phyloP scores from a whole-genome alignment of 2,888 invertebrate species.

The Lasioglossum morio region DNA sequence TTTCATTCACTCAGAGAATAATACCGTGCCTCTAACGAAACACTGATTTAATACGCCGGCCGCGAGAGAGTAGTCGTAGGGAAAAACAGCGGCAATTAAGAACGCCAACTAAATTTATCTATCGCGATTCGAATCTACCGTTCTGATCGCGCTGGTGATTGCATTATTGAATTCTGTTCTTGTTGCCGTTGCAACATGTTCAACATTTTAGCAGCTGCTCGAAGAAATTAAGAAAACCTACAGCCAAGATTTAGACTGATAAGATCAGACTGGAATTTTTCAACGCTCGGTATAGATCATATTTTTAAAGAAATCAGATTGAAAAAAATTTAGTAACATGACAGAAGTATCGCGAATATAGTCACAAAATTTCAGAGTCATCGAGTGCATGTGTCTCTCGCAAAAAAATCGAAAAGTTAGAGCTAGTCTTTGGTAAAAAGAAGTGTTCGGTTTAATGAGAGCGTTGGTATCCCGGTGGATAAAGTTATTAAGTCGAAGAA shows the following conservation, averaged over 20 bases:
- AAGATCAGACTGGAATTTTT: too few species aligned
- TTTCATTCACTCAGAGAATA: background rate
- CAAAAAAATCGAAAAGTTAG: background rate
- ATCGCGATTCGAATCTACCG: background rate
- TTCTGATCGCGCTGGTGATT: background rate
- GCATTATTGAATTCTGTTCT: background rate
- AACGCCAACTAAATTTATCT: background rate
- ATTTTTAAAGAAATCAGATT: background rate
- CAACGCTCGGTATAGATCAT: too few species aligned
- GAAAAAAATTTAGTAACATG: background rate
- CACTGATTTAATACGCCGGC: background rate
- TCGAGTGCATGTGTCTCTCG: background rate
- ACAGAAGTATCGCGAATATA: background rate
- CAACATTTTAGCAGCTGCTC: background rate
- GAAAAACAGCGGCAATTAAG: background rate
- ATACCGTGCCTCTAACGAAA: background rate
- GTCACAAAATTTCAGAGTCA: background rate
- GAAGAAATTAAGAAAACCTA: background rate
- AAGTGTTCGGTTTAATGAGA: background rate
- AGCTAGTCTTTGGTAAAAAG: background rate
- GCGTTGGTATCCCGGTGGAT: background rate
- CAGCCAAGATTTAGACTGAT: background rate
- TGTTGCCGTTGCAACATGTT: background rate
- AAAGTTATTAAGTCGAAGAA: slow-evolving; percentile 15
- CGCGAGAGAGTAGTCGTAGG: background rate